Base-by-base conservation (phyloP, 2,888 invertebrate species). In the Eupithecia abbreviata region DNA sequence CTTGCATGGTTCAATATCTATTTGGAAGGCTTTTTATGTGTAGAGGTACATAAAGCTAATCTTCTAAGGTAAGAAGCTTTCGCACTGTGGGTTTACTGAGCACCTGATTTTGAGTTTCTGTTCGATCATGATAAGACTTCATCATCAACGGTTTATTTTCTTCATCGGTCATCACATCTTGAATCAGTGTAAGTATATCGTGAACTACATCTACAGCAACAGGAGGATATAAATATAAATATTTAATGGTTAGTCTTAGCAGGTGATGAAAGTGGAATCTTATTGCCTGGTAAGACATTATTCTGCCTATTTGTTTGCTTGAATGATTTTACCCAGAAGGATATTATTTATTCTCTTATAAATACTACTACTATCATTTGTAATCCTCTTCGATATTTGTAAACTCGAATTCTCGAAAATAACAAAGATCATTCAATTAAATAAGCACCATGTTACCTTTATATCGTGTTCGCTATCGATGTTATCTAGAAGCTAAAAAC, bases 11-110 rank as follows among this genome's bases (percentile, higher is more conserved):
- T 81, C 83, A 85, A 87, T 90, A 90, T 88, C 84, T 88, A 90
- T 89, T 88, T 89, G 88, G 89, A 80, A 86, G 65, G 94, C 94
- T 94, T 94, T 94, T 94, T 94, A 94, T 94, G 94, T 94, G 93
- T 94, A 94, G 93, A 84, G 75, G 81, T 81, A 80, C 81, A 85
- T 86, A 87, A 81, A 81, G 83, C 85, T 84, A 82, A 65, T 80
- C 71, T 80, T 81, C 79, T 67, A 75, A 86, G 89, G 89, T 90
- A 87, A 89, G 86, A 84, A 42, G 84, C 85, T 86, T 86, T 77
- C 79, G 82, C 82, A 85, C 84, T 80, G 83, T 81, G 82, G 71
- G 74, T 79, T 81, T 82, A 78, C 68, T 71, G 42, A 81, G 80
- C 81, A 81, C 83, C 30, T 77, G 72, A 80, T 76, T 74, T 78